Evolutionary conservation across 2,113 vertebrate species (phyloP), one percentile per base, ranked within the genome.

Genomic region (Aphelocoma coerulescens): DNA sequence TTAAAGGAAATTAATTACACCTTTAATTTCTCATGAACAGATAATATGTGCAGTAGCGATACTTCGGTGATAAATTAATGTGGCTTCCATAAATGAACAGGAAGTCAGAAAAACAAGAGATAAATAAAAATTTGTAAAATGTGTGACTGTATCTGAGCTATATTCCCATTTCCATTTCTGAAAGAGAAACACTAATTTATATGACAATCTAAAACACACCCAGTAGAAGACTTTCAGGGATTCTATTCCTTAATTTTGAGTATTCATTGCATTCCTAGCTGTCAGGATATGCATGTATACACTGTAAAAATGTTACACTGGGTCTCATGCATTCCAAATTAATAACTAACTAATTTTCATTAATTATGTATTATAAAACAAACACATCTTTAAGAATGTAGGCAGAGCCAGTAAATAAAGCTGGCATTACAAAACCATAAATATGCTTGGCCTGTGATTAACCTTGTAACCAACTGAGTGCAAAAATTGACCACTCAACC

Each of bases 261-360:
- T 94, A 90, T 82, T 91, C 62, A 57, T 86, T 94, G 23, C 83
- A 83, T 95, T 96, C 82, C 54, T 91, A 78, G 59, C 57, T 84
- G 87, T 95, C 91, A 96, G 85, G 51, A 66, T 80, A 82, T 43
- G 62, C 32, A 81, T 74, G 92, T 71, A 92, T 96, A 95, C 84
- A 93, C 68, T 96, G 95, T 97, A 98, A 95, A 97, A 98, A 98
- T 93, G 92, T 98, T 98, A 97, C 96, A 97, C 96, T 98, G 97
- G 91, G 98, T 98, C 97, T 98, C 96, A 95, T 96, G 91, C 91
- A 85, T 98, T 98, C 98, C 97, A 99, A 98, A 98, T 98, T 98
- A 99, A 98, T 97, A 96, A 98, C 97, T 98, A 99, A 98, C 97
- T 98, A 98, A 66, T 89, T 91, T 94, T 85, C 49, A 87, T 97